A percentile compares a stretch with the other conserved stretches of the same genome.
Conservation (phyloP, 2,113 vertebrate genomes). For the Pseudolaguvia tuberculata region DNA sequence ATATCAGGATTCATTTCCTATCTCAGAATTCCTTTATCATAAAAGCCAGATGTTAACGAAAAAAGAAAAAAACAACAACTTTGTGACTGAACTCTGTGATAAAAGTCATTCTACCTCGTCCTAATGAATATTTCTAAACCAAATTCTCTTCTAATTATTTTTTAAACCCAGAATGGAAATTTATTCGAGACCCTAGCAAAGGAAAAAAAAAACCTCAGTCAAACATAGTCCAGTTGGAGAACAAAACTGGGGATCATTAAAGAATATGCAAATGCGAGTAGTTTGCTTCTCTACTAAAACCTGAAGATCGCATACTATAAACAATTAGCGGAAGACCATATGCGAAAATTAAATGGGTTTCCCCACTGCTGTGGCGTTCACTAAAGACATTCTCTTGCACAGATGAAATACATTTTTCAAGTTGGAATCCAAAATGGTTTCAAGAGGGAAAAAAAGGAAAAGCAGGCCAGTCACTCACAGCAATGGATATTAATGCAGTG, state of each 20-base stretch:
- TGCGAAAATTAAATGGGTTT: constrained; percentile 10
- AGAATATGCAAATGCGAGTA: constrained; percentile 18
- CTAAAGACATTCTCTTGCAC: constrained; percentile 37
- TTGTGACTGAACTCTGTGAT: no score
- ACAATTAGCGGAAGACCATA: constrained; percentile 41
- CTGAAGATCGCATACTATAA: constrained; percentile 25
- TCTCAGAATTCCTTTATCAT: constrained; percentile 11
- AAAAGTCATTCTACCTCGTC: constrained; percentile 19
- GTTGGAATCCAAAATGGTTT: constrained; percentile 34
- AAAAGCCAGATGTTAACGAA: constrained; percentile 30
- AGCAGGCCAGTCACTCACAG: constrained; percentile 3
- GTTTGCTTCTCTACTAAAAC: background rate
- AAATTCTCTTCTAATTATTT: constrained; percentile 8
- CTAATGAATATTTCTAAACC: constrained; percentile 18
- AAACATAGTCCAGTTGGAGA: constrained; percentile 17
- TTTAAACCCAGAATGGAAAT: constrained; percentile 20
- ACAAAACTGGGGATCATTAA: background rate
- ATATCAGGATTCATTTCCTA: constrained; percentile 33
- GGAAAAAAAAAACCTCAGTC: background rate
- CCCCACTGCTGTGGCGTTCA: constrained; percentile 21
- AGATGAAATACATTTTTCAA: constrained; percentile 42
- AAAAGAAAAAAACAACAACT: background rate
- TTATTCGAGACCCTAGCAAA: constrained; percentile 19
- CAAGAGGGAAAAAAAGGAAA: background rate
- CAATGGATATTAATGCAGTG: constrained; percentile 14